Percentiles rank a stretch among this genome's conserved stretches.
phyloP scores from a whole-genome alignment of 2,888 invertebrate genomes.

The Nezara viridula region DNA sequence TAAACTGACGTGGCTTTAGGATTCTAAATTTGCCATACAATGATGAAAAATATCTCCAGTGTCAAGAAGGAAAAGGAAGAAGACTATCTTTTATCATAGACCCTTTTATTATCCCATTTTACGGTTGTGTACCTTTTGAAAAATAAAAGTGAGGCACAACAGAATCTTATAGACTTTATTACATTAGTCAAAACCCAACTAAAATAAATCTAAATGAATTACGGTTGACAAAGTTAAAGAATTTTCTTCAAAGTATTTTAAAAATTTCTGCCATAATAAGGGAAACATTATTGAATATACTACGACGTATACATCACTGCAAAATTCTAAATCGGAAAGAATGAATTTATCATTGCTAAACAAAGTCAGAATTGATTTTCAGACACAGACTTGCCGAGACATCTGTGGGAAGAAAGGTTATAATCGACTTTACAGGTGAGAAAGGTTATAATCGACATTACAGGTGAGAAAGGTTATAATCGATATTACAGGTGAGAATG shows the following conservation, averaged over 20 bases:
- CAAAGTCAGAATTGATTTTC: too few species aligned
- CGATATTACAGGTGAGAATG: too few species aligned
- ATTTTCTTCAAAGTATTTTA: neutral
- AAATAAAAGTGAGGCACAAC: neutral
- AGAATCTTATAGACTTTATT: neutral
- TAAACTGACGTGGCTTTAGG: neutral
- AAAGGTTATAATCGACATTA: too few species aligned
- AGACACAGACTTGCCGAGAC: too few species aligned
- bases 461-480: too few species aligned
- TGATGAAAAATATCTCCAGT: constrained; percentile 13
- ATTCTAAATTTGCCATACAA: neutral
- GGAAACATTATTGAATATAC: constrained; percentile 16
- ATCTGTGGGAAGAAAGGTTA: too few species aligned
- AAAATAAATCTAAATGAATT: neutral
- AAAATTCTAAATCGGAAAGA: neutral
- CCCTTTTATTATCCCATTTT: neutral
- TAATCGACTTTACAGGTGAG: too few species aligned
- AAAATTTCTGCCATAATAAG: neutral
- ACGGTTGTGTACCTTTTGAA: neutral
- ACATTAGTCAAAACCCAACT: neutral
- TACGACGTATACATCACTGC: neutral
- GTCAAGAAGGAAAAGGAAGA: constrained; percentile 1
- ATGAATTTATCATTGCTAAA: too few species aligned
- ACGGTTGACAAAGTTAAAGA: neutral
- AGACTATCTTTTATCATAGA: neutral